Evolutionary conservation across 2,113 vertebrate species (phyloP).

Genomic region (Varanus komodoensis): DNA sequence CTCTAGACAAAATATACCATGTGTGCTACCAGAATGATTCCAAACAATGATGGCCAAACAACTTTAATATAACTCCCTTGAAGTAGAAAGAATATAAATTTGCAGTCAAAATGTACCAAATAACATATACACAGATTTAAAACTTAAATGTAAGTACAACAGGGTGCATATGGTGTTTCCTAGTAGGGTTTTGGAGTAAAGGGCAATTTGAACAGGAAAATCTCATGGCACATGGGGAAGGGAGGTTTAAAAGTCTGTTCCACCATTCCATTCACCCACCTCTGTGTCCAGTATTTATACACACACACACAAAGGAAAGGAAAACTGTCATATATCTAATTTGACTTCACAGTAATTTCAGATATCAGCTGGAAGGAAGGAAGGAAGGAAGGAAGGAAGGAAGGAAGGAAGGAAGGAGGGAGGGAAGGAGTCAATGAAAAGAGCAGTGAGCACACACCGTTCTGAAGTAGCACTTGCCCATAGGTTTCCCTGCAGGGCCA

Average conservation of each 20-base stretch:
- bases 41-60: neutral
- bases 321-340: neutral
- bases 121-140: neutral
- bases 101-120: neutral
- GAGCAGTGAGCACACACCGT: neutral
- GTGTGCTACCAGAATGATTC: neutral
- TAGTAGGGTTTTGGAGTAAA: neutral
- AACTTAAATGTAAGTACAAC: neutral
- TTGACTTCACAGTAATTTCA: neutral
- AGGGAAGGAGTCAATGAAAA: neutral
- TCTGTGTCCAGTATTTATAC: neutral
- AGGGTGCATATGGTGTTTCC: neutral
- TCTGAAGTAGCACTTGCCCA: neutral
- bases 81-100: neutral
- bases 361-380: neutral
- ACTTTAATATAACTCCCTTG: neutral
- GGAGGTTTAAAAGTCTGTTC: neutral
- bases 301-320: no score
- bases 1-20: neutral
- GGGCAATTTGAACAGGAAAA: neutral
- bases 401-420: no score
- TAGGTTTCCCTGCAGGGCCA: no score
- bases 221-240: no score
- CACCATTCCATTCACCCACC: neutral
- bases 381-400: no score